Evolutionary conservation across 37 sponge, comb jelly and placozoan species (phyloP).

Genomic region (Ephydatia muelleri): DNA sequence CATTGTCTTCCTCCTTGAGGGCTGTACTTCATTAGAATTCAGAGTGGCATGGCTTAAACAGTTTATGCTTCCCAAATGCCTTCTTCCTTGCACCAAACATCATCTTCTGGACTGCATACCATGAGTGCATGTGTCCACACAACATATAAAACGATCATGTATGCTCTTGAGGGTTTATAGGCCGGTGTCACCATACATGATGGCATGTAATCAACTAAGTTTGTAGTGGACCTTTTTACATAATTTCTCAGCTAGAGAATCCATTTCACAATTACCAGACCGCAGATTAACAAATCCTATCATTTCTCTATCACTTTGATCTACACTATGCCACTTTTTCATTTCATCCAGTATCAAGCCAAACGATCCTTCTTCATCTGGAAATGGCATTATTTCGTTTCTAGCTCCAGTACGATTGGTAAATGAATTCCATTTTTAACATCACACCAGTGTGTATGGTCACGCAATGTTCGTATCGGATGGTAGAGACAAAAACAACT

Average conservation of each 20-base stretch:
- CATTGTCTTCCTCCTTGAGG: too few relatives aligned
- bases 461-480: conserved; percentile 18
- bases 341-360: conserved; percentile 19
- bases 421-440: conserved; percentile 5
- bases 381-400: not conserved
- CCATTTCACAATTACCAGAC: not conserved
- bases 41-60: too few relatives aligned
- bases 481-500: conserved; percentile 1
- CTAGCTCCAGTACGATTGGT: not conserved
- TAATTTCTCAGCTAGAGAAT: not conserved
- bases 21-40: too few relatives aligned
- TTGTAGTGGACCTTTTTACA: not conserved
- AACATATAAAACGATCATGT: conserved; percentile 4
- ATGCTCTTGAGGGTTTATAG: conserved; percentile 22
- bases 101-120: conserved; percentile 9
- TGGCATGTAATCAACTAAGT: conserved; percentile 6
- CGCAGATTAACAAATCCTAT: conserved; percentile 15
- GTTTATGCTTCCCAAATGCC: too few relatives aligned
- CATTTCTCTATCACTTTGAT: conserved; percentile 1
- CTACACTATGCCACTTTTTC: conserved; percentile 13
- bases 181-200: conserved; percentile 20
- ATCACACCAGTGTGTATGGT: conserved; percentile 21
- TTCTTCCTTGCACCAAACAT: too few relatives aligned
- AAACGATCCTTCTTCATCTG: conserved; percentile 3
- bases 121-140: not conserved